Conservation (phyloP, 2,888 invertebrate species). For the Cephonodes hylas region DNA sequence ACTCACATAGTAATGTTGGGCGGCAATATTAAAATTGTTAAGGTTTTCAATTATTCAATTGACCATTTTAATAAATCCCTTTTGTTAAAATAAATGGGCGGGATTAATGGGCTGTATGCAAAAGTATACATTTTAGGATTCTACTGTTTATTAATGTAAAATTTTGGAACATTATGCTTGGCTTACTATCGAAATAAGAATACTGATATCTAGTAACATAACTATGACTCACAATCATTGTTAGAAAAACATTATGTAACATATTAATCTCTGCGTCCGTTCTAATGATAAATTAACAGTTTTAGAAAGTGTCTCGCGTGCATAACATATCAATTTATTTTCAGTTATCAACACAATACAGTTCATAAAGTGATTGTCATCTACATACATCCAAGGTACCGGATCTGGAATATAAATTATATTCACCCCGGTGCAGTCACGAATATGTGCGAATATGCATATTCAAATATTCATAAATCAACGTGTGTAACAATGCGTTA, state of each 20-base stretch:
- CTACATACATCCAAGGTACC: constrained; percentile 6
- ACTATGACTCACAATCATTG: too few species aligned
- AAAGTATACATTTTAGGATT: too few species aligned
- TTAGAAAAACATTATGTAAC: not conserved
- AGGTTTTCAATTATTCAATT: too few species aligned
- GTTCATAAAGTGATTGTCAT: not conserved
- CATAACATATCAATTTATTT: not conserved
- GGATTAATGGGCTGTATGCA: too few species aligned
- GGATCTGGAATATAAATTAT: constrained; percentile 5
- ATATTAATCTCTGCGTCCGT: not conserved
- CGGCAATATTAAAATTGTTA: too few species aligned
- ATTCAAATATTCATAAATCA: constrained; percentile 15
- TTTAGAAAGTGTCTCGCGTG: not conserved
- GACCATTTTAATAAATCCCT: too few species aligned
- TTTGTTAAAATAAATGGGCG: too few species aligned
- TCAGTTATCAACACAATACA: not conserved
- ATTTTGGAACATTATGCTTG: too few species aligned
- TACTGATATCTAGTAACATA: too few species aligned
- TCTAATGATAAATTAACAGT: not conserved
- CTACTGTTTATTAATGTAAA: too few species aligned
- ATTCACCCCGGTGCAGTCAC: constrained; percentile 1
- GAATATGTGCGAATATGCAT: constrained; percentile 11
- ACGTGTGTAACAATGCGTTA: not conserved
- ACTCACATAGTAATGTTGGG: too few species aligned
- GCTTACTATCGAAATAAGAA: too few species aligned